A percentile compares a stretch with the other conserved stretches of the same genome.
Conservation (phyloP, 2,797 vertebrate species). For the Nothura maculosa region DNA sequence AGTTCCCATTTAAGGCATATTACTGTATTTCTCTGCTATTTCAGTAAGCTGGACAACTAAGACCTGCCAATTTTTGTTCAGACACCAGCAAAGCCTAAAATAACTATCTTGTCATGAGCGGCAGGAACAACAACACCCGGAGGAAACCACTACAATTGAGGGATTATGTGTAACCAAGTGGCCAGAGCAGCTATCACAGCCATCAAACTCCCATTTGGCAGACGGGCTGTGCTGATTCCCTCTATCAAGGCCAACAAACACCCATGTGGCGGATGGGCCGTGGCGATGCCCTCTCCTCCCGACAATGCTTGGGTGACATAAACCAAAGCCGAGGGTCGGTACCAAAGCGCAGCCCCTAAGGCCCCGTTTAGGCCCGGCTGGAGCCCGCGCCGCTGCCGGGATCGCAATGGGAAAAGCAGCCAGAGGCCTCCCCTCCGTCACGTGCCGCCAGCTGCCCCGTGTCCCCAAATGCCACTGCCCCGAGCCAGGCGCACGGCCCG, state of each 20-base stretch:
- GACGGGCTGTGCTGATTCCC: neutral
- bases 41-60: neutral
- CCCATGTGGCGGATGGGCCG: fast-evolving
- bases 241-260: neutral
- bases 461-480: neutral
- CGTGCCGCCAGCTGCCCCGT: neutral
- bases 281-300: neutral
- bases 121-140: neutral
- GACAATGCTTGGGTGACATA: neutral
- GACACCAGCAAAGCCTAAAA: neutral
- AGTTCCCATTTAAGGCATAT: neutral
- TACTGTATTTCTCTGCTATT: neutral
- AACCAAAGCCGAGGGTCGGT: neutral
- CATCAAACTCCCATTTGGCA: neutral
- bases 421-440: fast-evolving
- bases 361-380: neutral
- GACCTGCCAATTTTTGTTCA: neutral
- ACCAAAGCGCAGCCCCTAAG: neutral
- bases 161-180: neutral
- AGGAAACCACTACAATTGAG: neutral
- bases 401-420: neutral
- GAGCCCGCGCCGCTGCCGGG: neutral
- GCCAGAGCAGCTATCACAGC: neutral
- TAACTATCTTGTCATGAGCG: neutral
- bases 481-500: neutral